A percentile compares a stretch with the other conserved stretches of the same genome.
Evolutionary conservation across 2,797 vertebrate genomes (phyloP).

Genomic region (Lepus townsendii): DNA sequence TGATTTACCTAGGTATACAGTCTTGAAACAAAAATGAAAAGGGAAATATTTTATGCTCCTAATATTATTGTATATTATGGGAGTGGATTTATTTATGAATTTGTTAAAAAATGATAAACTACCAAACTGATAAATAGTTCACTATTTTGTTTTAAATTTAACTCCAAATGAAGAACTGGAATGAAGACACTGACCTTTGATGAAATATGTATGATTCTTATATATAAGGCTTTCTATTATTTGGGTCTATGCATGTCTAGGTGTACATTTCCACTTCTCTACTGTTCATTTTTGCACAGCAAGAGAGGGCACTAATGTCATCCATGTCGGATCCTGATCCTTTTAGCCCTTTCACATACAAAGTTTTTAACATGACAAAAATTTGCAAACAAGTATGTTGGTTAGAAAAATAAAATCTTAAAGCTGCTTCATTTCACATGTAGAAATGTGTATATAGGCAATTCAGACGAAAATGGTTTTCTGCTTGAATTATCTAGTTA

Average conservation of each 20-base stretch:
- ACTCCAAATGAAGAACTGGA: neutral
- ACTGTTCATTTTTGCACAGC: neutral
- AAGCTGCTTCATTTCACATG: slow-evolving; percentile 31
- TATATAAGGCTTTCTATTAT: neutral
- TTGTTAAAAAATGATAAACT: slow-evolving; percentile 7
- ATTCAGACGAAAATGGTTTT: slow-evolving; percentile 49
- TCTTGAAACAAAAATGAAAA: slow-evolving; percentile 29
- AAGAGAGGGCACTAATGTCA: too few species aligned
- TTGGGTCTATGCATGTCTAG: too few species aligned
- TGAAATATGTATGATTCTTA: neutral
- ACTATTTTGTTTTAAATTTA: slow-evolving; percentile 39
- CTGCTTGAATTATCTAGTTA: slow-evolving; percentile 52
- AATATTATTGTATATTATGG: neutral
- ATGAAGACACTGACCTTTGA: neutral
- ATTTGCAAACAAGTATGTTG: neutral
- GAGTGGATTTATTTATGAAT: neutral
- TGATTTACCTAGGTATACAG: neutral
- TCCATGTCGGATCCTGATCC: rapidly evolving
- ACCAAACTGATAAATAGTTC: neutral
- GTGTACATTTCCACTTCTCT: neutral
- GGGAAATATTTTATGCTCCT: neutral
- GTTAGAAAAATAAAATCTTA: neutral
- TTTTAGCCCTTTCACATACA: neutral
- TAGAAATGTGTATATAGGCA: slow-evolving; percentile 11
- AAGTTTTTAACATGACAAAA: neutral